Base-by-base conservation (phyloP, 2,113 vertebrate genomes). In the Hippocampus mohnikei region DNA sequence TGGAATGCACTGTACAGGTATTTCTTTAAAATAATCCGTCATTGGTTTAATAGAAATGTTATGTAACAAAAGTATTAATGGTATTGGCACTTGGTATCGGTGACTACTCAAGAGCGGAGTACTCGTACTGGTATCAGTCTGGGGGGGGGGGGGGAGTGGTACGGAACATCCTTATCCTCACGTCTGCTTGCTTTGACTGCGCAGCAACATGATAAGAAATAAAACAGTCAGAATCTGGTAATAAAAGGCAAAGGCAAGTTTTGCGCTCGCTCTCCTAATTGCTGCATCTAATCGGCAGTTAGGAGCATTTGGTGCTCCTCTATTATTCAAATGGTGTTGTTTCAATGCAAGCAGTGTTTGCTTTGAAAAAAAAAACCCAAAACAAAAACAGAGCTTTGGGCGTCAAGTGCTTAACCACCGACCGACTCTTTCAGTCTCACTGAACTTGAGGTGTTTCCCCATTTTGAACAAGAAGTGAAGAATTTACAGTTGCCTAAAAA, bases 401-500 rank as follows among this genome's bases (percentile, higher is more conserved):
- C 9, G 12, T 11, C 7, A 60, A 60, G 27, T 60, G 27, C 58
- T 60, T 33, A 16, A 60, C n/a, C n/a, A n/a, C n/a, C n/a, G n/a
- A 20, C 33, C 1, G 27, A 60, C 56, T 15, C 25, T 59, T 59
- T 29, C 56, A 29, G 29, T 33, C 33, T 59, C 12, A 59, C 5
- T 33, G 7, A 60, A 60, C 25, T 29, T 23, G 46, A 48, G 16
- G 5, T 50, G 16, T 33, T 27, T 29, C 1, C 4, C 23, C 25
- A 58, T 58, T 27, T 58, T 55, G 20, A 27, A 8, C 55, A 58
- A 13, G 21, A 23, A 55, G 33, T 55, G n/a, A n/a, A 8, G n/a
- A 23, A 58, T 27, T 58, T 58, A 5, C 55, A 58, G 27, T 27
- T 27, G 10, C 72, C 60, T 12, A 72, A 84, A 84, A n/a, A 72